Evolutionary conservation across 1,140 invertebrate genomes (phyloP).

Genomic region (Achatina immaculata): DNA sequence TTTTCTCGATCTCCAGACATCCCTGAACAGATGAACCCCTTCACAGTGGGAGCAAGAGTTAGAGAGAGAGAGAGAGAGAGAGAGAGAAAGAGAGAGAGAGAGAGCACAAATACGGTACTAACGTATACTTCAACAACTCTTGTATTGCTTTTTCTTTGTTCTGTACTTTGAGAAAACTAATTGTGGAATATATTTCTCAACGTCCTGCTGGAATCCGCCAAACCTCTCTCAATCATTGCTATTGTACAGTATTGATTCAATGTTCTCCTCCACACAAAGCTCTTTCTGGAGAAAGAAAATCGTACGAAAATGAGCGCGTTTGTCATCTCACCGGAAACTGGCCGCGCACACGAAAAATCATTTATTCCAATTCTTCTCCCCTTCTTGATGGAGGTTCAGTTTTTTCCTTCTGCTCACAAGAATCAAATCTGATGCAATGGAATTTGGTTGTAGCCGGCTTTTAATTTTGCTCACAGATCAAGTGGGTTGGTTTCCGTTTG

Average conservation of each 20-base stretch:
- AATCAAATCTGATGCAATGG: constrained; percentile 12
- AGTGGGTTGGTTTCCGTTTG: background rate
- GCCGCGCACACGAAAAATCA: constrained; percentile 6
- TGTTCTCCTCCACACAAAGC: background rate
- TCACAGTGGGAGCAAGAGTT: background rate
- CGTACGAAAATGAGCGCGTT: constrained; percentile 6
- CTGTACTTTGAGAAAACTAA: background rate
- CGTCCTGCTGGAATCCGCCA: background rate
- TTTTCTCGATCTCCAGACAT: background rate
- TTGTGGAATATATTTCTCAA: constrained; percentile 6
- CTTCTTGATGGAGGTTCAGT: background rate
- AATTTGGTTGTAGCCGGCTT: background rate
- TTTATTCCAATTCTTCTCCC: constrained; percentile 1
- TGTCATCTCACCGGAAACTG: background rate
- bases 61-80: background rate
- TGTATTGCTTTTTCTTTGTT: background rate
- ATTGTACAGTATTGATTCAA: constrained; percentile 6
- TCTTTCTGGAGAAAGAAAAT: background rate
- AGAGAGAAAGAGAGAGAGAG: background rate
- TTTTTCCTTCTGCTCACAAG: background rate
- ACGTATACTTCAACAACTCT: background rate
- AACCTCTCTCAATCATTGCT: constrained; percentile 13
- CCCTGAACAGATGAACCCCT: background rate
- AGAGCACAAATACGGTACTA: background rate
- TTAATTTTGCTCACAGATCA: background rate